These are phyloP conservation scores for Paedocypris micromegethes DNA, from an alignment of 2,797 vertebrate genomes.

Conservation along the genomic window DNA sequence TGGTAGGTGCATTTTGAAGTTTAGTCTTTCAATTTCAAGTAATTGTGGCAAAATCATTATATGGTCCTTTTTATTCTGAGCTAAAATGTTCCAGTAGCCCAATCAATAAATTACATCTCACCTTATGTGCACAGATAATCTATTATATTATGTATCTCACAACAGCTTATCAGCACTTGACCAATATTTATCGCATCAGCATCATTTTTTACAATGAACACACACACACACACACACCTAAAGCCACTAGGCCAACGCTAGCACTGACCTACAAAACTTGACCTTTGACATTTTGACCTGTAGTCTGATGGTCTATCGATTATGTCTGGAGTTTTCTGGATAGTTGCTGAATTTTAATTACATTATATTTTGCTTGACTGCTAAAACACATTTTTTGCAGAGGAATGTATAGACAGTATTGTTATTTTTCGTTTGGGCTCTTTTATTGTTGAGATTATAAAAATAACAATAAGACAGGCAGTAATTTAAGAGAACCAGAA, in stretches of 20 bases:
- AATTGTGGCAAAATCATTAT: slow-evolving; percentile 23
- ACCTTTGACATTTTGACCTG: slow-evolving; percentile 61
- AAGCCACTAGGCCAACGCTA: slow-evolving; percentile 33
- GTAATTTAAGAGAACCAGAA: no score
- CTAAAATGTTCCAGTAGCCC: slow-evolving; percentile 53
- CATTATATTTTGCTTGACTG: slow-evolving; percentile 53
- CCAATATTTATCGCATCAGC: slow-evolving; percentile 66
- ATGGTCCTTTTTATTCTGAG: slow-evolving; percentile 50
- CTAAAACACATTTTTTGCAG: background rate
- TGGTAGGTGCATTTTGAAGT: slow-evolving; percentile 9
- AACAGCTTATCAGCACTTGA: slow-evolving; percentile 33
- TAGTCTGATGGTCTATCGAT: slow-evolving; percentile 81
- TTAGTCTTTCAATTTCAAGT: slow-evolving; percentile 23
- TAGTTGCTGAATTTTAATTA: slow-evolving; percentile 68
- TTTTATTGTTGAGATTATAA: background rate
- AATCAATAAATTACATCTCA: slow-evolving; percentile 61
- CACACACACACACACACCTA: slow-evolving; percentile 25
- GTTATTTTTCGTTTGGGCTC: background rate
- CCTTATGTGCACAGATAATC: slow-evolving; percentile 55
- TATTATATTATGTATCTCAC: slow-evolving; percentile 57
- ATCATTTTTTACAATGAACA: slow-evolving; percentile 50
- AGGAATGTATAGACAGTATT: slow-evolving; percentile 8
- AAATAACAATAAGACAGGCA: no score
- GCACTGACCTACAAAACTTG: slow-evolving; percentile 62
- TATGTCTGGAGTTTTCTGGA: slow-evolving; percentile 67